Base-by-base conservation (phyloP, 64 coral and sea anemone species). In the Actinia equina region DNA sequence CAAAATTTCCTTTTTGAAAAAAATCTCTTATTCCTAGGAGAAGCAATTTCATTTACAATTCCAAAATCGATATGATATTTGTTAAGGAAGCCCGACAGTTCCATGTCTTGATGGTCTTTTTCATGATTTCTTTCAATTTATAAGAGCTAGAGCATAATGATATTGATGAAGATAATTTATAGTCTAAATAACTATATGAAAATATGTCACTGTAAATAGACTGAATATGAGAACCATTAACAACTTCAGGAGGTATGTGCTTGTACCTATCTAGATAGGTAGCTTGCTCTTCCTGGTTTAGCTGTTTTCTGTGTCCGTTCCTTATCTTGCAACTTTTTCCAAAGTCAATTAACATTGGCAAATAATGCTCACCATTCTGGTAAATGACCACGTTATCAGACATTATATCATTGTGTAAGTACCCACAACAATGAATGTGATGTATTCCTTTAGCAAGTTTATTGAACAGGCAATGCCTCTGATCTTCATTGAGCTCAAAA, bases 171-270 rank as follows among this genome's bases (percentile, higher is more conserved):
- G 64, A 70, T n/a, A 70, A 26, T 26, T 70, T 70, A 70, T 70
- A 70, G 23, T 44, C 19, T 79, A 79, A 44, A 79, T 79, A 79
- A 18, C 77, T 41, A 43, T 25, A 79, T 27, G 71, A 79, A 79
- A 45, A 79, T 16, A 79, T 79, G 77, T 79, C 77, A 79, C 77
- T 79, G 23, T 79, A 79, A 79, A 79, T 79, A 44, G 77, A 79
- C 23, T 79, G 77, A 17, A 25, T 44, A 25, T 37, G 30, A 37
- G 30, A 37, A 37, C 30, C 30, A 37, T 37, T 37, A 37, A 37
- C 30, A 30, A 77, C 71, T 77, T 77, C 67, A 23, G 71, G 71
- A 27, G 71, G 4, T 62, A 62, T 62, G 59, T 62, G 59, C 59
- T 62, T 62, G 59, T 62, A 62, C 59, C 59, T 62, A 62, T 62